Base-by-base conservation (phyloP, 2,113 vertebrate genomes). In the Brachyistius frenatus region DNA sequence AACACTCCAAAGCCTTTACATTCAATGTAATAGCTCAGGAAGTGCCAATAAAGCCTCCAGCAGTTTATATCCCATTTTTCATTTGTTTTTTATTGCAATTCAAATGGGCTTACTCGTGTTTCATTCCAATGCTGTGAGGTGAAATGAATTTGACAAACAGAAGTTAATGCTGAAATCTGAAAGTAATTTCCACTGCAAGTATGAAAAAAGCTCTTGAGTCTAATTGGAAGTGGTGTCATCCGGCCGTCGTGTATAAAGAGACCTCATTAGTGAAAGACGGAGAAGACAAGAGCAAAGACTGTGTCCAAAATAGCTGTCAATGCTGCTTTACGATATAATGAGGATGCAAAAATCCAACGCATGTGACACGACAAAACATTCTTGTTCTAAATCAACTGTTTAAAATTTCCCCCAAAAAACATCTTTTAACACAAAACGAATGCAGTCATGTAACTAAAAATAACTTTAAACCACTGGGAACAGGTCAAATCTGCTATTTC, bases 121-220 rank as follows among this genome's bases (percentile, higher is more conserved):
- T 84, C 44, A 73, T 76, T 81, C 67, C 60, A 32, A 31, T 16
- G 15, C 63, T 72, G 37, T 55, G 53, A 65, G 47, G 15, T 84
- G 32, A 81, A 78, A 62, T 6, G 14, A 66, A 81, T 85, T 54
- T 53, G 76, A 88, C 75, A 87, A 80, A 88, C 63, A 77, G 33
- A 76, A 69, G 49, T 73, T 58, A 78, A 83, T 7, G 23, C 47
- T 32, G 60, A 31, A 77, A 55, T 72, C 57, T 50, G 72, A 79
- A 73, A 72, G 61, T 66, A 8, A 78, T 89, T 89, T 86, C 33
- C 66, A 60, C 30, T 0, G 31, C 31, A 62, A 71, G 49, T 65
- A 35, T 23, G 36, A 73, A 69, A 39, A 47, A 31, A 37, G 50
- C 36, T 82, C 54, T 58, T 78, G 14, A 13, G 46, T 55, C 31